Evolutionary conservation across 1,140 invertebrate species (phyloP), one percentile per base, ranked within the genome.

Genomic region (Reticulitermes speratus): DNA sequence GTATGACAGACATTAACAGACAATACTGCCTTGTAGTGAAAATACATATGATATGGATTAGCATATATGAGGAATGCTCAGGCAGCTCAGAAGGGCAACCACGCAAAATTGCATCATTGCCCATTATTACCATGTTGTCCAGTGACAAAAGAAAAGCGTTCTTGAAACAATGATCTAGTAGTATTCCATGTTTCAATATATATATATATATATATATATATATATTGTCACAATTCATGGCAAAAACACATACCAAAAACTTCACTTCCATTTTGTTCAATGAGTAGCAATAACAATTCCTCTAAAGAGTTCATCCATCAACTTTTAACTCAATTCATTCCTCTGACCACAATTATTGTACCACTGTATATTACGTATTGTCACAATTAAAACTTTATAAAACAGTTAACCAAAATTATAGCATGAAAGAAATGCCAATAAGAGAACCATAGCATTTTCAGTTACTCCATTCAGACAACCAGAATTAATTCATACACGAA

Each of bases 241-340:
- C 65, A 75, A 30, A 59, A 75, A 30, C 65, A 75, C 65, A 75
- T 75, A 75, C 65, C 65, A 75, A 75, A n/a, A 75, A 75, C n/a
- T 30, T 16, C 16, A 12, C 59, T 65, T 23, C 25, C 59, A 65
- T 65, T 65, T 65, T 65, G 59, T 23, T 65, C 25, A 48, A 48
- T 48, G 48, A 48, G 21, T 23, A 65, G 59, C 19, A 21, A 65
- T 65, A 65, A 65, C 21, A 23, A 65, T 65, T 65, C 25, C 59
- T 23, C 21, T 25, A 65, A 21, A 9, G 59, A 65, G 19, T 23
- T 65, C 59, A 65, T 65, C 59, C 59, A 65, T 65, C 59, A 65
- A n/a, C 59, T 65, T 23, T 65, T 19, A 65, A 65, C 59, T 65
- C 21, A 65, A 65, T 65, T 65, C 59, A 65, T n/a, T 65, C 59